Conservation (phyloP, 1,140 invertebrate species). For the Rhynchophorus ferrugineus region DNA sequence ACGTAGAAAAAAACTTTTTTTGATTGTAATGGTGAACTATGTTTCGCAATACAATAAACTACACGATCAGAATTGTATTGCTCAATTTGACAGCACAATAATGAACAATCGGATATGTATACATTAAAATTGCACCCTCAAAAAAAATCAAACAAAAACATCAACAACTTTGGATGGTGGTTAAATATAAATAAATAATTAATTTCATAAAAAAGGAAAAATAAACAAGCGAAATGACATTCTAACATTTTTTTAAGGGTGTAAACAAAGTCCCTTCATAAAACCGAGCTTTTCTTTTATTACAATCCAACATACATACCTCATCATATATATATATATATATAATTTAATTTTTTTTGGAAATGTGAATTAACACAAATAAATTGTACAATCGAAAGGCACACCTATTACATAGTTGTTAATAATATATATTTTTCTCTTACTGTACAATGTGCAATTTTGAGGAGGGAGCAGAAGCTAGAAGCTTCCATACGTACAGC, state of each 20-base stretch:
- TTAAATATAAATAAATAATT: too few relatives aligned
- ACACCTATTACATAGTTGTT: conserved; percentile 32
- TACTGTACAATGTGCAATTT: conserved; percentile 16
- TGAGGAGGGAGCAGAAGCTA: neutral
- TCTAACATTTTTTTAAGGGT: neutral
- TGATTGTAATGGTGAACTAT: conserved; percentile 30
- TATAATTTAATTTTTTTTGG: conserved; percentile 14
- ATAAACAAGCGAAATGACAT: too few relatives aligned
- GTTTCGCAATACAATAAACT: conserved; percentile 24
- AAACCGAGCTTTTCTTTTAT: neutral
- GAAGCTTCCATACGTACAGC: too few relatives aligned
- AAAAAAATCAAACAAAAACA: too few relatives aligned
- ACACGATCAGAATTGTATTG: conserved; percentile 26
- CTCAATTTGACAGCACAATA: conserved; percentile 16
- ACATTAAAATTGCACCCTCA: neutral
- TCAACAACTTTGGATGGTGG: too few relatives aligned
- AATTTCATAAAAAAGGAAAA: too few relatives aligned
- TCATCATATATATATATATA: conserved; percentile 4
- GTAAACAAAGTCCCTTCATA: neutral
- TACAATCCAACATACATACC: neutral
- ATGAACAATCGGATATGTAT: conserved; percentile 26
- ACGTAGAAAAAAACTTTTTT: conserved; percentile 19
- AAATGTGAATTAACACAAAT: conserved; percentile 24
- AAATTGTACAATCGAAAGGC: conserved; percentile 39
- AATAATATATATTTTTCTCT: conserved; percentile 27